phyloP scores from a whole-genome alignment of 1,140 invertebrate species.

The Zaprionus tsacasi region DNA sequence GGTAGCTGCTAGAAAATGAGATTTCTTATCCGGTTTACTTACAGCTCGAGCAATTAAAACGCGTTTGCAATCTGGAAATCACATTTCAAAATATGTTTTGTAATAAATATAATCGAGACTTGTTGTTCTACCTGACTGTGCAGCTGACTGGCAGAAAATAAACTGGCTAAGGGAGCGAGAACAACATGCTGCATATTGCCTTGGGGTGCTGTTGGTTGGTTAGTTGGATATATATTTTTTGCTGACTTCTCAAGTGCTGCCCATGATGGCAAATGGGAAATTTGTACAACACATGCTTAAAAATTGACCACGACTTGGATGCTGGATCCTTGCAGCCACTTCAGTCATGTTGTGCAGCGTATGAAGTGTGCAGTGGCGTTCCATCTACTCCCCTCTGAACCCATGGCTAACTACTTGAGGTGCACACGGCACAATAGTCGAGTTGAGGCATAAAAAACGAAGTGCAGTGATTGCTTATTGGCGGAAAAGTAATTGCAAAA shows the following conservation, averaged over 20 bases:
- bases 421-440: background rate
- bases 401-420: background rate
- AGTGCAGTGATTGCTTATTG: constrained; percentile 36
- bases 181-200: constrained; percentile 38
- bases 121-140: constrained; percentile 60
- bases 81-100: constrained; percentile 44
- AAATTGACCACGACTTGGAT: constrained; percentile 64
- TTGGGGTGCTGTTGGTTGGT: constrained; percentile 53
- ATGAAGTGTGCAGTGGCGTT: background rate
- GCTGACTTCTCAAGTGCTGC: constrained; percentile 56
- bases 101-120: constrained; percentile 18
- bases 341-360: constrained; percentile 1
- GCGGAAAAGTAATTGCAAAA: constrained; percentile 23
- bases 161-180: constrained; percentile 42
- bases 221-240: constrained; percentile 39
- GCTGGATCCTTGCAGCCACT: constrained; percentile 27
- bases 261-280: constrained; percentile 60
- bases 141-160: constrained; percentile 66
- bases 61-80: constrained; percentile 51
- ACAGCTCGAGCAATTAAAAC: constrained; percentile 63
- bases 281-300: constrained; percentile 69
- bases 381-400: background rate
- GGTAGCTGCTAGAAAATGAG: constrained; percentile 21
- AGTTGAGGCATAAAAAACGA: constrained; percentile 4
- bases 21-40: constrained; percentile 30